These are phyloP conservation scores for Rhingia rostrata DNA, from an alignment of 2,888 invertebrate species.

Conservation along the genomic window DNA sequence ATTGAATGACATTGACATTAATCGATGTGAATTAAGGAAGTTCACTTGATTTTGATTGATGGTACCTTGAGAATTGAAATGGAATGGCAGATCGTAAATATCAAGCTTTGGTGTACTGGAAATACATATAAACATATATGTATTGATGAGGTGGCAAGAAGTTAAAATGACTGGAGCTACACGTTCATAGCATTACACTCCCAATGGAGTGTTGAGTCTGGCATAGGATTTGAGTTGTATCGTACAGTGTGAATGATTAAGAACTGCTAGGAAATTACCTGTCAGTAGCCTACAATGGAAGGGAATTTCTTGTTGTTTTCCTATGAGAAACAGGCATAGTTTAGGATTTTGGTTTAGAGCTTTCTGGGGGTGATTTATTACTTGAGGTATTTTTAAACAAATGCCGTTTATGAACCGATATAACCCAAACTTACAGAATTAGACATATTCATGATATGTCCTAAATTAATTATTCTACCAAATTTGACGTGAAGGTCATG, in stretches of 20 bases:
- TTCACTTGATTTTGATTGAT: constrained; percentile 27
- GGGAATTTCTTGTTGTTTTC: constrained; percentile 5
- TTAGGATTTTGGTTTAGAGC: background rate
- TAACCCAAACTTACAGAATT: no score
- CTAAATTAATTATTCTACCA: background rate
- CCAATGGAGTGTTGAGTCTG: constrained; percentile 14
- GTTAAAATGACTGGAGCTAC: constrained; percentile 9
- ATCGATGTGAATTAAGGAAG: constrained; percentile 34
- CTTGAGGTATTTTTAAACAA: background rate
- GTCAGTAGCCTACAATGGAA: constrained; percentile 1
- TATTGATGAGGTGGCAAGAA: constrained; percentile 26
- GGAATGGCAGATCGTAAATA: constrained; percentile 21
- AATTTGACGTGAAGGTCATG: background rate
- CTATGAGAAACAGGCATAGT: background rate
- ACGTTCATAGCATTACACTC: background rate
- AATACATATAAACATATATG: background rate
- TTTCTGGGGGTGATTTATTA: background rate
- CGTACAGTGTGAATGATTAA: constrained; percentile 16
- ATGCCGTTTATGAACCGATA: background rate
- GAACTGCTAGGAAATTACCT: constrained; percentile 22
- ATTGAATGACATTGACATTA: constrained; percentile 26
- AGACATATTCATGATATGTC: background rate
- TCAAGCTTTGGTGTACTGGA: constrained; percentile 3
- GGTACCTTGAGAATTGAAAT: constrained; percentile 25
- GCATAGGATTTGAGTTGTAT: background rate